Base-by-base conservation (phyloP, 2,888 invertebrate species). In the Eilema griseolum region DNA sequence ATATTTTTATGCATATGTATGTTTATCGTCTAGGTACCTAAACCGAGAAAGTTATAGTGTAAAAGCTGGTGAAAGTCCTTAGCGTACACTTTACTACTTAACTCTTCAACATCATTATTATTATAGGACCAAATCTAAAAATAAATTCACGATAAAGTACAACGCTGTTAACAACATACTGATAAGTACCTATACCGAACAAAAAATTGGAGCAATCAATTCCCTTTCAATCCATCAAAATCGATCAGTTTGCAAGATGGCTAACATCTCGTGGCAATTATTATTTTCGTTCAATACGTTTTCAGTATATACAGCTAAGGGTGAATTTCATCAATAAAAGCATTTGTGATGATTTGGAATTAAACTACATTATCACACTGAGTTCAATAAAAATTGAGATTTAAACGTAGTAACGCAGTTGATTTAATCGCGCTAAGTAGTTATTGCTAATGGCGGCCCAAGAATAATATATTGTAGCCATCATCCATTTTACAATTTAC, bases 231-330 rank as follows among this genome's bases (percentile, higher is more conserved):
- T 62, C 62, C 62, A 41, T 62, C 62, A 62, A 62, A 33, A 62
- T 37, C 62, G 61, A 62, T 62, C 62, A 62, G 23, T 37, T 37
- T 37, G 33, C 37, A 16, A 37, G 62, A 62, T 62, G 62, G 62
- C 23, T 62, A 14, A 62, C 61, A 33, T 61, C 23, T 41, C 37
- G 31, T 24, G 31, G 61, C 20, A 61, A 61, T 61, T 24, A 31
- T 31, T 24, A 31, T 41, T 23, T 62, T 41, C 24, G 37, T 62
- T 62, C 24, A 24, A 37, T 62, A 61, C 33, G 14, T 26, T 61
- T 31, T 31, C 20, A 20, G 5, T 26, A 12, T 5, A 59, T 14
- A 59, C 26, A 4, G 10, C 26, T 59, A 26, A 26, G 24, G 52
- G 10, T n/a, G 4, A 2, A n/a, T n/a, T 8, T 8, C n/a, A 52